Conservation (phyloP, 2,113 vertebrate genomes). For the Phalacrocorax brasilianus region DNA sequence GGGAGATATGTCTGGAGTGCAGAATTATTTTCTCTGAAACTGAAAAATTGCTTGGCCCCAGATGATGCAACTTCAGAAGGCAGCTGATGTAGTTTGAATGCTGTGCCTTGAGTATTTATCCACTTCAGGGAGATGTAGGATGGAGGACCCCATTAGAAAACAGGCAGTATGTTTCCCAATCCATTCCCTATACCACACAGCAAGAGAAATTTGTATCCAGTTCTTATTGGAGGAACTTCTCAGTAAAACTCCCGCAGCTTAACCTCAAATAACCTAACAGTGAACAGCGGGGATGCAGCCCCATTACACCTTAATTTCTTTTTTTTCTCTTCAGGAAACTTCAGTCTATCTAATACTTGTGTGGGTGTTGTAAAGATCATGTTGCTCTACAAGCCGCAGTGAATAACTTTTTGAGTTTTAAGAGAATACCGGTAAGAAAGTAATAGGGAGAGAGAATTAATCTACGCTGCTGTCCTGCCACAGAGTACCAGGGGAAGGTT, state of each 20-base stretch:
- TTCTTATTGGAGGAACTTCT: not conserved
- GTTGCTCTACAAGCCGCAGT: not conserved
- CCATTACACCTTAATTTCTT: not conserved
- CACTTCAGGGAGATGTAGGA: not conserved
- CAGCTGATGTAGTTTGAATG: not conserved
- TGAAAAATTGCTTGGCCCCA: not conserved
- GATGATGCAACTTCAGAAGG: not conserved
- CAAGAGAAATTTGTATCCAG: not conserved
- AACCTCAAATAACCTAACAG: not conserved
- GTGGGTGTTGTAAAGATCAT: not conserved
- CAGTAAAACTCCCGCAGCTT: not conserved
- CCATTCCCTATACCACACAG: not conserved
- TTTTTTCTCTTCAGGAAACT: not conserved
- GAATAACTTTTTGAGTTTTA: not conserved
- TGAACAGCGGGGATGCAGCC: not conserved
- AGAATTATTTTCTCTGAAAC: not conserved
- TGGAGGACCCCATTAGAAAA: not conserved
- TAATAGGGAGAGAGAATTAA: not conserved
- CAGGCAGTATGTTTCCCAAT: not conserved
- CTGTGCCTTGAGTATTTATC: not conserved
- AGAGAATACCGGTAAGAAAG: not conserved
- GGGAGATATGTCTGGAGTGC: not conserved
- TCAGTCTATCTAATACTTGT: not conserved
- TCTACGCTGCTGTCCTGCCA: not conserved
- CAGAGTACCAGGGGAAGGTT: not conserved